Evolutionary conservation across 2,113 vertebrate genomes (phyloP), one percentile per base, ranked within the genome.

Genomic region (Gymnocephalus cernua): DNA sequence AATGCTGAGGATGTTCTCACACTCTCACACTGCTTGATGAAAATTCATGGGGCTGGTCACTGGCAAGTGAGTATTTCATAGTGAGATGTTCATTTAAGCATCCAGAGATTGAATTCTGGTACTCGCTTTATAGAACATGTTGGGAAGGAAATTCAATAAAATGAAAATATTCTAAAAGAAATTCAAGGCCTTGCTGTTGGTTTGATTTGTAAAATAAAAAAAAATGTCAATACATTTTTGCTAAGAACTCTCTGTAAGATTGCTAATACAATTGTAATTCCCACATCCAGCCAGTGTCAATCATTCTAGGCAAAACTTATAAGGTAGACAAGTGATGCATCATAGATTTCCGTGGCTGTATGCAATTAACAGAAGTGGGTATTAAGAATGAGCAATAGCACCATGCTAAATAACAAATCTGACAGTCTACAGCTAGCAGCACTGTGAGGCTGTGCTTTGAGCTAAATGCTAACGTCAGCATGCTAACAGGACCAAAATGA

Each of bases 1-100:
- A 45, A 53, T 25, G 29, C 32, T 10, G 13, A 23, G 69, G 74
- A 82, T 59, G 4, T 58, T 85, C 75, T 85, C 75, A 85, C 75
- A 79, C 57, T 75, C 69, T 71, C 57, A 74, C 69, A 65, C 29
- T 25, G 71, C 12, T 47, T 56, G 53, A 74, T 81, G 68, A 74
- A 74, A 87, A 80, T 80, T 69, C 73, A 84, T 75, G 19, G 64
- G 56, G 13, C 53, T 29, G 32, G 4, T 23, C 44, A 10, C 21
- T 27, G 63, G 50, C n/a, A 38, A 58, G 21, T 16, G 9, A n/a
- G 2, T 56, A 65, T 54, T 58, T 77, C 25, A 35, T 35, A 47
- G n/a, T 75, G 51, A 57, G 59, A 53, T 50, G 50, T 72, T 58
- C 16, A 69, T 69, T 68, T 25, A 53, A 51, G 61, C 32, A 10